A percentile compares a stretch with the other conserved stretches of the same genome.
Conservation (phyloP, 1,140 invertebrate genomes). For the Alviniconcha marisindica region DNA sequence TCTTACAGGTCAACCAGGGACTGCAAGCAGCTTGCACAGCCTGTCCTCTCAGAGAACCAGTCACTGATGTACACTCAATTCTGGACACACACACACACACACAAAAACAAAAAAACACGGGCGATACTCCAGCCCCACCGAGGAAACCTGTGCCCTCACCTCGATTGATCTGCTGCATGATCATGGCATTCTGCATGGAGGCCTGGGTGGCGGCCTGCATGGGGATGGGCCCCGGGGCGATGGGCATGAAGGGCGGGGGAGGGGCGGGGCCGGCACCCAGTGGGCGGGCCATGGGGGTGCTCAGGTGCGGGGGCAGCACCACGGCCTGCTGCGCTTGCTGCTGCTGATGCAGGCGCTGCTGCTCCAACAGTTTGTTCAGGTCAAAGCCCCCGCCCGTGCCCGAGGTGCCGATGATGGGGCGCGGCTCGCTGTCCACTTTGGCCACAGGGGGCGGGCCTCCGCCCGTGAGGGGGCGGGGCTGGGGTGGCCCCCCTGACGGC, state of each 20-base stretch:
- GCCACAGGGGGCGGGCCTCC: neutral
- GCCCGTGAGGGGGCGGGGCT: constrained; percentile 40
- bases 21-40: too few species aligned
- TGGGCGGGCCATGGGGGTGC: constrained; percentile 49
- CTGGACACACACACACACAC: too few species aligned
- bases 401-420: constrained; percentile 41
- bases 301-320: constrained; percentile 40
- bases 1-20: too few species aligned
- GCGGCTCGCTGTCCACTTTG: constrained; percentile 28
- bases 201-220: constrained; percentile 43
- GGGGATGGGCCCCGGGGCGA: constrained; percentile 53
- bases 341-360: constrained; percentile 54
- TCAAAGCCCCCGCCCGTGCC: constrained; percentile 42
- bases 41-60: too few species aligned
- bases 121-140: neutral
- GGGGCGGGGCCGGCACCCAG: constrained; percentile 47
- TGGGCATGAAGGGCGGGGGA: constrained; percentile 58
- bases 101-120: too few species aligned
- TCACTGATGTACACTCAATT: neutral
- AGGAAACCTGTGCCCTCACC: neutral
- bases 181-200: constrained; percentile 43
- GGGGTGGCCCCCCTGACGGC: constrained; percentile 8
- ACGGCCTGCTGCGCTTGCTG: constrained; percentile 46
- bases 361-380: constrained; percentile 55
- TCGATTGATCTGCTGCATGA: constrained; percentile 64